phyloP scores from a whole-genome alignment of 2,888 invertebrate species.

The Heteromyza rotundicornis region DNA sequence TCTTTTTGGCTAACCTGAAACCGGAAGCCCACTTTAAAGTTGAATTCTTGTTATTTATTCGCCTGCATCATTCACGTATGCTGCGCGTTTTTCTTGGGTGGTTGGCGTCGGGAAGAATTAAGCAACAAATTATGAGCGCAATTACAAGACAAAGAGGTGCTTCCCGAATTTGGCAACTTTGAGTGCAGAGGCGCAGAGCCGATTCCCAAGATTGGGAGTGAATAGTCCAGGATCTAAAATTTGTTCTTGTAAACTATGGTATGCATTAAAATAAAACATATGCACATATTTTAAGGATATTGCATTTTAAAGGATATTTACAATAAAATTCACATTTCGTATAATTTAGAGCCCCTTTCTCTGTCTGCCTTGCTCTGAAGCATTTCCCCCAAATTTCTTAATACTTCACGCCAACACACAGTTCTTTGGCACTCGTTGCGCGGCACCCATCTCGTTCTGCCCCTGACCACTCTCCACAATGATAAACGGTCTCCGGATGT shows the following conservation, averaged over 20 bases:
- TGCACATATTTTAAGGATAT: no score
- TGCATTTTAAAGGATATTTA: no score
- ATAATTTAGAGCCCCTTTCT: no score
- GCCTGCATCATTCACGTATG: conserved; percentile 13
- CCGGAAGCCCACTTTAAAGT: conserved; percentile 3
- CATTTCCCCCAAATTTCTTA: neutral
- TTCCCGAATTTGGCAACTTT: neutral
- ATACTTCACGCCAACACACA: neutral
- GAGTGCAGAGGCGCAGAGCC: neutral
- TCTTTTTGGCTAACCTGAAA: no score
- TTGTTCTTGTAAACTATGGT: no score
- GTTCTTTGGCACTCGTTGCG: neutral
- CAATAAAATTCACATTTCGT: no score
- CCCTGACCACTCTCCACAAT: conserved; percentile 10
- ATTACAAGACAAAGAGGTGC: conserved; percentile 18
- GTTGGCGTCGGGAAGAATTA: conserved; percentile 10
- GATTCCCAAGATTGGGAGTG: no score
- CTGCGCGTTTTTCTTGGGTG: conserved; percentile 10
- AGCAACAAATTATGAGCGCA: conserved; percentile 31
- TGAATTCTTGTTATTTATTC: conserved; percentile 19
- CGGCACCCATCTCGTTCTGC: neutral
- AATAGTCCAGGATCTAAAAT: no score
- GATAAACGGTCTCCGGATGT: conserved; percentile 20
- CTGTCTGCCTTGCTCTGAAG: no score
- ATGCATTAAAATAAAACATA: no score